Base-by-base conservation (phyloP, 2,113 vertebrate genomes). In the Hippocampus mohnikei region DNA sequence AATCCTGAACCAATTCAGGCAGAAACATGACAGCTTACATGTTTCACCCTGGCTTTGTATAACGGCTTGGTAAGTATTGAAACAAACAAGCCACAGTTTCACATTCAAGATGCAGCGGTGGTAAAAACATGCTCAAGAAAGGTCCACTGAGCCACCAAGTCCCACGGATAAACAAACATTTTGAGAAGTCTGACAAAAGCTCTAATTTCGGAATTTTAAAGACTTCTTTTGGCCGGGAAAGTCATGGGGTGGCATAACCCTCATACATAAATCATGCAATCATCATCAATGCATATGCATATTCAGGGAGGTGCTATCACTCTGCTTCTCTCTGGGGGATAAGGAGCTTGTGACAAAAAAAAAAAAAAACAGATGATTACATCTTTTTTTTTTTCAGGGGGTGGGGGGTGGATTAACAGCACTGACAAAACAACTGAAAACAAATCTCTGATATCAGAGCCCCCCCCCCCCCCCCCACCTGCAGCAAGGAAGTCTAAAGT, bases 211-310 rank as follows among this genome's bases (percentile, higher is more conserved):
- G 66, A 65, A 77, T 81, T 82, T 86, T 66, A 73, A 87, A 75
- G 74, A 71, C 82, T 82, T 87, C 64, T 80, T 25, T 71, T 80
- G 68, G 68, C 72, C 37, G 48, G 69, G 64, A 84, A 66, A 29
- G 71, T 87, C 79, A 85, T 79, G 75, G 81, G 79, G 82, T 84
- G 71, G 70, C 77, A 67, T 76, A 76, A 83, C 61, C 70, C 82
- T 93, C 87, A 92, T 92, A 87, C 90, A 93, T 93, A 92, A 93
- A 89, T 90, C 90, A 92, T 92, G 92, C 89, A 93, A 92, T 92
- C 89, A 93, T 87, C 79, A 81, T 89, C 88, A 90, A 88, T 85
- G 80, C 87, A 86, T 87, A 88, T 85, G 80, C 87, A 86, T 87
- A 91, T 91, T 92, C 88, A 83, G 81, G 70, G 75, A 78, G 75